Conservation (phyloP, 2,113 vertebrate species). For the Cyanocitta stelleri region DNA sequence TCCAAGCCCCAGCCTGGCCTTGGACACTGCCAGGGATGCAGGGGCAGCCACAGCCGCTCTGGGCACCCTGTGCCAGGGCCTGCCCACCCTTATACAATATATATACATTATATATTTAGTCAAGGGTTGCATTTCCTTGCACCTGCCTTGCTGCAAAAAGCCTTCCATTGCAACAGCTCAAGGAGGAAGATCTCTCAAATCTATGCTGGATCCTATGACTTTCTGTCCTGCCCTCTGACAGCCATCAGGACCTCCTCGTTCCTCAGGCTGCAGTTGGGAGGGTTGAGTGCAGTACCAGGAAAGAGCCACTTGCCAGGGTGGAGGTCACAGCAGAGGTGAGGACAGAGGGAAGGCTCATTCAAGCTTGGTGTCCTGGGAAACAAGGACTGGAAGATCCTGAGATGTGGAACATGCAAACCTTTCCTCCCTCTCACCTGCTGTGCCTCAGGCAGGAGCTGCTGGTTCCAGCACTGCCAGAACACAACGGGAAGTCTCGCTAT, state of each 20-base stretch:
- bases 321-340: not conserved
- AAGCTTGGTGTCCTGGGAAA: not conserved
- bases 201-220: fast-evolving
- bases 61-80: not conserved
- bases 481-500: not conserved
- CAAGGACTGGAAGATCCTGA: not conserved
- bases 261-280: not conserved
- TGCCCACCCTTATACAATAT: not conserved
- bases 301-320: not conserved
- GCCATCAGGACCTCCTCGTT: fast-evolving
- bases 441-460: not conserved
- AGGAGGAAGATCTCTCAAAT: not conserved
- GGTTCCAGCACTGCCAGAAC: not conserved
- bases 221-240: not conserved
- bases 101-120: not conserved
- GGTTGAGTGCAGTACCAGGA: not conserved
- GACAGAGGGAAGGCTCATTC: not conserved
- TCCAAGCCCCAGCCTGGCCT: not conserved
- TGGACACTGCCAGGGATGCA: not conserved
- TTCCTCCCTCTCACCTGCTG: not conserved
- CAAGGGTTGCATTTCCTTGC: not conserved
- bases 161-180: not conserved
- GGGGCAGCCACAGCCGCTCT: not conserved
- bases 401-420: not conserved
- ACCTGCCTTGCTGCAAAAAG: not conserved